Conservation (phyloP, 2,888 invertebrate genomes). For the Pammene fasciana region DNA sequence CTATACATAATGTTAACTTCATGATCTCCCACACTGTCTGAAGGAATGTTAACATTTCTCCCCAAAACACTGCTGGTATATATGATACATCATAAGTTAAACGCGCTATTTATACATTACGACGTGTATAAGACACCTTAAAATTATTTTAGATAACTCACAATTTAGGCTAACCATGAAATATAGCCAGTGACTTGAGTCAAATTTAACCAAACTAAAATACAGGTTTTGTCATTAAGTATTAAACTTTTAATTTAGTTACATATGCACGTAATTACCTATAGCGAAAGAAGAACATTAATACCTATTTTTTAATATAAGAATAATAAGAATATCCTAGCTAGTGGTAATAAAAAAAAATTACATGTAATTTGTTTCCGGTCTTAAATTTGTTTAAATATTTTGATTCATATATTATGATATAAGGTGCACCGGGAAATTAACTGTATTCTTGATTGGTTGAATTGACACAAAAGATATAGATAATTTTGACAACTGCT, state of each 20-base stretch:
- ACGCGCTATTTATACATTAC: slow-evolving; percentile 42
- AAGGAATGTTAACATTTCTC: slow-evolving; percentile 18
- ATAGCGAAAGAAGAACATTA: too few relatives aligned
- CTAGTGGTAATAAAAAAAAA: too few relatives aligned
- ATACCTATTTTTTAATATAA: too few relatives aligned
- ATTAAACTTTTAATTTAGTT: neutral
- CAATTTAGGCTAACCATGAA: slow-evolving; percentile 48
- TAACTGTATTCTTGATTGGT: neutral
- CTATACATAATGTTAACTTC: slow-evolving; percentile 25
- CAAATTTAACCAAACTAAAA: neutral
- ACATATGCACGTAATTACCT: too few relatives aligned
- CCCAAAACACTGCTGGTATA: neutral
- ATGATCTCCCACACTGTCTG: slow-evolving; percentile 6
- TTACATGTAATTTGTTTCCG: too few relatives aligned
- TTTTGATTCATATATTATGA: neutral
- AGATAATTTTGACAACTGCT: slow-evolving; percentile 7
- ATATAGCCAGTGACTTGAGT: slow-evolving; percentile 1
- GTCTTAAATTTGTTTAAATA: too few relatives aligned
- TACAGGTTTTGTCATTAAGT: neutral
- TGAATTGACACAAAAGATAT: neutral
- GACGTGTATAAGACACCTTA: slow-evolving; percentile 14
- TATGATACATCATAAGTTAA: neutral
- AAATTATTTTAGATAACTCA: slow-evolving; percentile 45
- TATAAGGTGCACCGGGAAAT: neutral
- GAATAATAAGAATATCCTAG: too few relatives aligned